These are phyloP conservation scores for Mycalesis mineus DNA, from an alignment of 2,888 invertebrate species.

Conservation along the genomic window DNA sequence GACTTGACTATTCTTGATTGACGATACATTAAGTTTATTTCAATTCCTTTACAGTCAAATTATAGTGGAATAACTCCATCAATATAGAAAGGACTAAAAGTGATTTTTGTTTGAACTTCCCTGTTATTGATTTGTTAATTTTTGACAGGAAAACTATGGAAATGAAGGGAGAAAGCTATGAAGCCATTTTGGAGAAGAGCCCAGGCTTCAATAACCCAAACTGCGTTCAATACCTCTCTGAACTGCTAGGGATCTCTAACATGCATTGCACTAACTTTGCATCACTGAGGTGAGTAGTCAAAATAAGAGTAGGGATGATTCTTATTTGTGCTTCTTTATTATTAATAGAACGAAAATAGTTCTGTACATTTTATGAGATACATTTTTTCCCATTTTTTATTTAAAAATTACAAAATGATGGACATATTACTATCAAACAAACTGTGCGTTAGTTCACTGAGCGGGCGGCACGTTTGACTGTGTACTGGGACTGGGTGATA, in stretches of 20 bases:
- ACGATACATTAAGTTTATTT: conserved; percentile 43
- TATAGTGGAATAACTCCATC: conserved; percentile 44
- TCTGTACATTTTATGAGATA: too few relatives aligned
- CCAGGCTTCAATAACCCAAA: conserved; percentile 93
- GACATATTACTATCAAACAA: too few relatives aligned
- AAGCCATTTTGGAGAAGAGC: conserved; percentile 88
- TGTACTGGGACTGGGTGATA: too few relatives aligned
- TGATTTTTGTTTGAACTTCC: conserved; percentile 35
- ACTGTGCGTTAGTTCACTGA: too few relatives aligned
- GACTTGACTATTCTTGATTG: conserved; percentile 46
- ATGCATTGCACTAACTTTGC: conserved; percentile 83
- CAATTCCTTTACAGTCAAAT: conserved; percentile 43
- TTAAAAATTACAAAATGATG: too few relatives aligned
- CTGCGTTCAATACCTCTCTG: conserved; percentile 89
- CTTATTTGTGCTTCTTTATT: too few relatives aligned
- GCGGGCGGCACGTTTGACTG: too few relatives aligned
- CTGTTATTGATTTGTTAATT: conserved; percentile 39
- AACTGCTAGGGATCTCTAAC: conserved; percentile 84
- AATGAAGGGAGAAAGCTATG: conserved; percentile 87
- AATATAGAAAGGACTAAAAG: conserved; percentile 45
- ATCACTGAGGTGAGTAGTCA: conserved; percentile 80
- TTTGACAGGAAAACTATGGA: conserved; percentile 85
- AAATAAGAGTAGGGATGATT: too few relatives aligned
- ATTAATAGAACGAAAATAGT: too few relatives aligned
- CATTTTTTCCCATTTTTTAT: too few relatives aligned